These are phyloP conservation scores for human (Homo sapiens) DNA, from an alignment of 2,113 vertebrate genomes.

Conservation along the genomic window GRCh38 chr1:226549001-226549500, in stretches of 20 bases:
- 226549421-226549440: neutral
- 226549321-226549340: neutral
- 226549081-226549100: conserved; percentile 98
- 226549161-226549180: fast-evolving
- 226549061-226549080: conserved; percentile 97
- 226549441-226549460: neutral
- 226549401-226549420: neutral
- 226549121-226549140: neutral
- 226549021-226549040: conserved; percentile 93
- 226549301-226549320: neutral
- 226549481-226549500: neutral
- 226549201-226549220: neutral
- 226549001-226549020: conserved; percentile 98
- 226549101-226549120: conserved; percentile 89
- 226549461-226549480: neutral
- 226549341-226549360: conserved; percentile 7
- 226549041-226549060: conserved; percentile 97
- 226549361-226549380: neutral
- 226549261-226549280: neutral
- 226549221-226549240: neutral
- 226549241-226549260: neutral
- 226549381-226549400: neutral
- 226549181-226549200: neutral
- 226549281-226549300: neutral
- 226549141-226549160: fast-evolving